Evolutionary conservation across 37 sponge, comb jelly and placozoan species (phyloP), one percentile per base, ranked within the genome.

Genomic region (Chondrilla cf. caribensis): DNA sequence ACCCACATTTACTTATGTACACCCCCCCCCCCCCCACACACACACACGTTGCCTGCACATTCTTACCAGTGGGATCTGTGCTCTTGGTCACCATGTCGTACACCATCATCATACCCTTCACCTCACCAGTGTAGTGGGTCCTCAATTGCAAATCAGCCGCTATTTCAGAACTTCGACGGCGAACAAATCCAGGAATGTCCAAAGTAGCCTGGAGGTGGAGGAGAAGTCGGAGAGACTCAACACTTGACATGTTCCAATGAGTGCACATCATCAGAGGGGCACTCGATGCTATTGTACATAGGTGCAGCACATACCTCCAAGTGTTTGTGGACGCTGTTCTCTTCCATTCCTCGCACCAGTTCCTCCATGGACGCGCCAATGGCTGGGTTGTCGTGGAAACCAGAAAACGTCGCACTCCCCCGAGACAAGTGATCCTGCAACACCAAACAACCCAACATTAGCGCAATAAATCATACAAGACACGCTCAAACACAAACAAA

Each of bases 331-430:
- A 32, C 4, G 26, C 2, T 17, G 35, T 67, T 67, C 17, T 28
- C 35, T 31, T 67, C 68, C 31, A 67, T 29, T 28, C 32, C 32
- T 6, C 29, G 68, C 14, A 73, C 2, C 39, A 73, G 25, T 43
- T 73, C 44, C 25, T 73, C 76, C 22, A 73, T 7, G 44, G 76
- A 39, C 43, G 36, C 18, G 44, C 76, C 44, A 32, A 73, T 39
- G 24, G 44, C 24, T 19, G 76, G 76, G 76, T 73, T 73, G 44
- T 37, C 76, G 40, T 73, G 76, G 76, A 42, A 73, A 73, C 76
- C 76, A 73, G 44, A 73, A 43, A 67, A 26, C 32, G 1, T 28
- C 32, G 17, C 35, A 32, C 32, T 33, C 32, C 1, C 35, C 26
- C 35, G 31, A 3, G 68, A 67, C 68, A 67, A 67, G 68, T 67